Conservation (phyloP, 1,140 invertebrate species). For the Drosophila sulfurigaster region DNA sequence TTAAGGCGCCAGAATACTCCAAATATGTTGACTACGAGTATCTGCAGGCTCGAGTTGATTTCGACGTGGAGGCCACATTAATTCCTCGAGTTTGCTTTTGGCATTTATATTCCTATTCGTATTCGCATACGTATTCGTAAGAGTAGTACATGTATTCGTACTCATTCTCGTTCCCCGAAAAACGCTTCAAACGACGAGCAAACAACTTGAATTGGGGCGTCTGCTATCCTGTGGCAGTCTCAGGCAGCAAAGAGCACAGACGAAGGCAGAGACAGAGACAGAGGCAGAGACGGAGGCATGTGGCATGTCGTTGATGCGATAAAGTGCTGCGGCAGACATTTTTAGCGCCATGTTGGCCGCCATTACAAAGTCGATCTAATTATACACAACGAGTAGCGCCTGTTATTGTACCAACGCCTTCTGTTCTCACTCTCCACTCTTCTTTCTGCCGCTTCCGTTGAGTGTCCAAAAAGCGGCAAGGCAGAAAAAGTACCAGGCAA, state of each 20-base stretch:
- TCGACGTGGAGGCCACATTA: slow-evolving; percentile 44
- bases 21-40: slow-evolving; percentile 14
- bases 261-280: neutral
- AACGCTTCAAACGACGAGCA: slow-evolving; percentile 27
- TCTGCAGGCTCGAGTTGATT: slow-evolving; percentile 11
- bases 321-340: slow-evolving; percentile 66
- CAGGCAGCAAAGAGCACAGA: neutral
- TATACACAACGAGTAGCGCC: slow-evolving; percentile 51
- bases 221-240: slow-evolving; percentile 40
- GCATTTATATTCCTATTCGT: slow-evolving; percentile 51
- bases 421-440: neutral
- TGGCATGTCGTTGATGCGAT: slow-evolving; percentile 40
- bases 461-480: slow-evolving; percentile 13
- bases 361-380: slow-evolving; percentile 71
- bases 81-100: slow-evolving; percentile 59
- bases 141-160: slow-evolving; percentile 15
- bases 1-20: slow-evolving; percentile 16
- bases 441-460: too few species aligned
- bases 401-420: slow-evolving; percentile 52
- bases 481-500: slow-evolving; percentile 37
- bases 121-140: slow-evolving; percentile 5
- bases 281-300: neutral
- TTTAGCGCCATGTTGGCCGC: slow-evolving; percentile 66
- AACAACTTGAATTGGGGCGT: slow-evolving; percentile 52
- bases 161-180: slow-evolving; percentile 1